phyloP scores from a whole-genome alignment of 30 jellyfish, hydroid and myxozoan species.

The Phacellophora camtschatica region DNA sequence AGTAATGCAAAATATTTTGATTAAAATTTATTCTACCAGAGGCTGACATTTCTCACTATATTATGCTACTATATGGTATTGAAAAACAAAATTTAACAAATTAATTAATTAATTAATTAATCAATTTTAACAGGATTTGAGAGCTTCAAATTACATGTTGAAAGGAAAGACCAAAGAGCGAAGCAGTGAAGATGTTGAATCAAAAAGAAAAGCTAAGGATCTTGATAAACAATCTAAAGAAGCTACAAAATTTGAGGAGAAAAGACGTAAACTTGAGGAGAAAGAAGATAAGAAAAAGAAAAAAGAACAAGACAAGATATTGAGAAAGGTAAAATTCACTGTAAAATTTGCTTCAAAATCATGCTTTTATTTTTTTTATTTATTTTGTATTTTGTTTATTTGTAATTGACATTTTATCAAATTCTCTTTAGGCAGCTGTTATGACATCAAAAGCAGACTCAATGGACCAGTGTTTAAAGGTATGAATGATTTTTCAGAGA shows the following conservation, averaged over 20 bases:
- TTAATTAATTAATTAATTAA: too few relatives aligned
- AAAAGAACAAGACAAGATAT: conserved; percentile 27
- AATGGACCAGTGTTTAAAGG: conserved; percentile 56
- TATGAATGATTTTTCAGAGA: too few relatives aligned
- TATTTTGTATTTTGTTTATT: too few relatives aligned
- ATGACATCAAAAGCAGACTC: conserved; percentile 61
- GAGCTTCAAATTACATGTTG: too few relatives aligned
- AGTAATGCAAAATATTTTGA: too few relatives aligned
- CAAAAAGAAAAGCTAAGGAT: conserved; percentile 56
- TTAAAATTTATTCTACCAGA: too few relatives aligned
- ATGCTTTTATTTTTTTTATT: background rate
- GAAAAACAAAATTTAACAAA: too few relatives aligned
- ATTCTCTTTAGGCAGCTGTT: conserved; percentile 49
- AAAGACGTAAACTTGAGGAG: conserved; percentile 29
- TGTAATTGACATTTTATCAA: too few relatives aligned
- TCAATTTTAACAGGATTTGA: too few relatives aligned
- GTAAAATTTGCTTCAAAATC: background rate
- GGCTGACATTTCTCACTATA: too few relatives aligned
- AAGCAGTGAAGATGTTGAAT: background rate
- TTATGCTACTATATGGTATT: too few relatives aligned
- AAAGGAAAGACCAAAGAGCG: background rate
- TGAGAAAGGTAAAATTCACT: conserved; percentile 1
- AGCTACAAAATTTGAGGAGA: conserved; percentile 38
- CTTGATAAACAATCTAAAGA: conserved; percentile 46
- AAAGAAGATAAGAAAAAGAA: conserved; percentile 41